Conservation (phyloP, 1,140 invertebrate species). For the Meteorus sp. region DNA sequence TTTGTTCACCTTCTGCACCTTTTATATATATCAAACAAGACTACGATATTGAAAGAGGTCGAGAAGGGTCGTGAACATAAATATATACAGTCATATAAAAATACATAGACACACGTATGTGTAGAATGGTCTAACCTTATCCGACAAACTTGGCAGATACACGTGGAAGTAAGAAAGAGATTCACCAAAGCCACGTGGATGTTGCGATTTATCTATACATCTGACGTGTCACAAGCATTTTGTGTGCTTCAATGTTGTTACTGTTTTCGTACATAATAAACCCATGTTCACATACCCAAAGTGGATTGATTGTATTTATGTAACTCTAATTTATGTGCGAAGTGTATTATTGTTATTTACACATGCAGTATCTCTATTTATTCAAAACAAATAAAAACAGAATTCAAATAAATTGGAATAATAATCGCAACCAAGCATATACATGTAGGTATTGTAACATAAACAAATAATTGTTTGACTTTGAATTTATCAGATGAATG, state of each 20-base stretch:
- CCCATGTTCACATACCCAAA: too few relatives aligned
- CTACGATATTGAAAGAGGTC: neutral
- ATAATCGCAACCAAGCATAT: too few relatives aligned
- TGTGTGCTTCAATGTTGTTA: neutral
- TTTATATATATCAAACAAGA: too few relatives aligned
- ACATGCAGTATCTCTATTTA: too few relatives aligned
- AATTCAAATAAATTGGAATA: too few relatives aligned
- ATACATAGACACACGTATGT: neutral
- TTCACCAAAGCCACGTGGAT: conserved; percentile 10
- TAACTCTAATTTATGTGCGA: neutral
- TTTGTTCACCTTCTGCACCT: neutral
- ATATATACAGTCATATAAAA: too few relatives aligned
- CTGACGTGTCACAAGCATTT: neutral
- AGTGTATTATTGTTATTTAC: too few relatives aligned
- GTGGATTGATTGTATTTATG: neutral
- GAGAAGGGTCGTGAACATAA: too few relatives aligned
- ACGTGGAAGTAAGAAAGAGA: conserved; percentile 15
- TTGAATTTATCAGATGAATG: too few relatives aligned
- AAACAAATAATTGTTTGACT: too few relatives aligned
- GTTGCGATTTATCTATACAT: neutral
- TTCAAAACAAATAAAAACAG: too few relatives aligned
- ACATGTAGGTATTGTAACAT: too few relatives aligned
- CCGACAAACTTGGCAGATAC: neutral
- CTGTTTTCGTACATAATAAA: neutral
- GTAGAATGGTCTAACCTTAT: neutral